These are phyloP conservation scores for Eulemur coronatus DNA, from an alignment of 2,797 vertebrate species.

Conservation along the genomic window DNA sequence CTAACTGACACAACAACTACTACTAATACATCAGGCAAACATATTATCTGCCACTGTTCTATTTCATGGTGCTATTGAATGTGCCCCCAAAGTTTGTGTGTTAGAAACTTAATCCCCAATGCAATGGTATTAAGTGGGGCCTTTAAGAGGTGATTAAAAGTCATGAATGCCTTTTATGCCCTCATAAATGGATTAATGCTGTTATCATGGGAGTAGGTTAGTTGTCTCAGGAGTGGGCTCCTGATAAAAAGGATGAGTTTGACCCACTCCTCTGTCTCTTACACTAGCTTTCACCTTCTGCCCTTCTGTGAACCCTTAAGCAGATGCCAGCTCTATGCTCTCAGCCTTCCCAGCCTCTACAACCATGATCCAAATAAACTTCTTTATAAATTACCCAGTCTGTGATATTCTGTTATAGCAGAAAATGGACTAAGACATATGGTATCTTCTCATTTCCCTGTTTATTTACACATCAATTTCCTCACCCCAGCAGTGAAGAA, in stretches of 20 bases:
- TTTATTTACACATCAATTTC: constrained; percentile 31
- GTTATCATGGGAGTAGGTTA: neutral
- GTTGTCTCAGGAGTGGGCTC: neutral
- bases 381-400: neutral
- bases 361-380: neutral
- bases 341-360: neutral
- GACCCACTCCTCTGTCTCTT: neutral
- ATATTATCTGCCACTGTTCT: neutral
- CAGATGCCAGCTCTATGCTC: neutral
- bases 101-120: neutral
- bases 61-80: neutral
- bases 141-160: neutral
- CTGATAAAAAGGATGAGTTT: neutral
- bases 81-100: neutral
- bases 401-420: neutral
- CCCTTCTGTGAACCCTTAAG: too few relatives aligned
- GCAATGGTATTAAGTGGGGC: neutral
- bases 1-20: neutral
- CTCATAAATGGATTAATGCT: neutral
- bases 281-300: neutral
- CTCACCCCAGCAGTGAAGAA: constrained; percentile 13
- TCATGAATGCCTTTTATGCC: neutral
- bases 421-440: neutral
- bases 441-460: constrained; percentile 2
- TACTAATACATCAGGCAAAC: neutral